Base-by-base conservation (phyloP, 2,888 invertebrate genomes). In the Phania funesta region DNA sequence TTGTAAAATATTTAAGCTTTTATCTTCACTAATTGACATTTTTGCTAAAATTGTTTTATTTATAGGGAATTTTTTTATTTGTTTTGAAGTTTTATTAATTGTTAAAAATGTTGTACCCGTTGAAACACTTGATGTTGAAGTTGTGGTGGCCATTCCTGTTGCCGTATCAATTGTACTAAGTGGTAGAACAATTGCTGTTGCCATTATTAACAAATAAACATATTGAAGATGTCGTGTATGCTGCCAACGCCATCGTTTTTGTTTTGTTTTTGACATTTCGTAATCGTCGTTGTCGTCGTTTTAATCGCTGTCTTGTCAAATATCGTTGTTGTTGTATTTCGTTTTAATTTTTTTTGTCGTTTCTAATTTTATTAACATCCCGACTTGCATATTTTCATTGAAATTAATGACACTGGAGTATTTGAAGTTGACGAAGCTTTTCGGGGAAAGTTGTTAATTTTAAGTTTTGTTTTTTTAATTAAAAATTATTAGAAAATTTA, bases 161-260 rank as follows among this genome's bases (percentile, higher is more conserved):
- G 65, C 35, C 44, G 18, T 60, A 65, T 77, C 74, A 74, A 75
- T 82, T 68, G 74, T 46, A 44, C 68, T 79, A 73, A 82, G 76
- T 68, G 81, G 73, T 35, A 76, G 58, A 65, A 79, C 58, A 73
- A 80, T 71, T 67, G 67, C 71, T 48, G 71, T 76, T 54, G 83
- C 75, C 75, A 76, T 76, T 67, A 83, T 67, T 80, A 74, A 58
- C 62, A 80, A 68, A 65, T 77, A 62, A 56, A 67, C 44, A 13
- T 73, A 78, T 56, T 62, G 80, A 22, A 81, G 65, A 58, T 83
- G 79, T 52, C 58, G 79, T 62, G 74, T 77, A 58, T 77, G 73
- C 56, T 76, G 83, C 83, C 84, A 83, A 64, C 83, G 83, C 80
- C 84, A 83, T 62, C 80, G 73, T 62, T 83, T 83, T 60, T 80